Evolutionary conservation across 2,888 invertebrate genomes (phyloP).

Genomic region (Trichopria drosophilae): DNA sequence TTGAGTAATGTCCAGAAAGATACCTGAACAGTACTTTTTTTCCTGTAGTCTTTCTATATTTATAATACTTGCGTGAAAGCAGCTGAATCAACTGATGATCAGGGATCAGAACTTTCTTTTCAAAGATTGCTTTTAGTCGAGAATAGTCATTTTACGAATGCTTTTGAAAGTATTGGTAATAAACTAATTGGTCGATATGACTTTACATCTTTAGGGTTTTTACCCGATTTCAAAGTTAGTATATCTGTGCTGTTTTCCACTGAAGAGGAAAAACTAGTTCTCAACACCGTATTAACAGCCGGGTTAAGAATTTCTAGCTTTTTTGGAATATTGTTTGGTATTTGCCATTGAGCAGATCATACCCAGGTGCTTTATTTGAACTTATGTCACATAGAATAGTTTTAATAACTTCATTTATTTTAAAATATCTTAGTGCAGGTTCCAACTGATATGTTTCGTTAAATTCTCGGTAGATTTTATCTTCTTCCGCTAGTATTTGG

Average conservation of each 20-base stretch:
- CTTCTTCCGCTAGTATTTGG: constrained; percentile 5
- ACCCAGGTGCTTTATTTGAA: constrained; percentile 34
- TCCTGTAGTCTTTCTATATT: constrained; percentile 28
- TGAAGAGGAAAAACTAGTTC: constrained; percentile 36
- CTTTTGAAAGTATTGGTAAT: constrained; percentile 34
- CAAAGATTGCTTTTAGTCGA: constrained; percentile 26
- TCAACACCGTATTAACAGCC: constrained; percentile 38
- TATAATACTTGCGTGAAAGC: constrained; percentile 27
- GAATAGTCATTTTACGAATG: constrained; percentile 39
- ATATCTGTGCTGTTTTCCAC: constrained; percentile 37
- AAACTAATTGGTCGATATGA: too few species aligned
- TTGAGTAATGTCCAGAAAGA: too few species aligned
- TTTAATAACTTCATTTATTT: too few species aligned
- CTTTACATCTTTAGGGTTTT: constrained; percentile 31
- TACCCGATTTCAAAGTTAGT: constrained; percentile 37
- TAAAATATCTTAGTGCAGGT: constrained; percentile 1
- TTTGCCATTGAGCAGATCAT: constrained; percentile 38
- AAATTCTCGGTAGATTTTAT: neutral
- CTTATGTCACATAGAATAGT: constrained; percentile 16
- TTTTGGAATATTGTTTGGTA: constrained; percentile 39
- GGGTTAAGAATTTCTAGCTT: constrained; percentile 33
- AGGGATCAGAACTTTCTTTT: constrained; percentile 24
- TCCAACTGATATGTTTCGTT: constrained; percentile 8
- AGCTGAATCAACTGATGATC: constrained; percentile 35
- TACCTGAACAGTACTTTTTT: constrained; percentile 33